Evolutionary conservation across 2,797 vertebrate genomes (phyloP), one percentile per base, ranked within the genome.

Genomic region (Oreonectes daqikongensis): DNA sequence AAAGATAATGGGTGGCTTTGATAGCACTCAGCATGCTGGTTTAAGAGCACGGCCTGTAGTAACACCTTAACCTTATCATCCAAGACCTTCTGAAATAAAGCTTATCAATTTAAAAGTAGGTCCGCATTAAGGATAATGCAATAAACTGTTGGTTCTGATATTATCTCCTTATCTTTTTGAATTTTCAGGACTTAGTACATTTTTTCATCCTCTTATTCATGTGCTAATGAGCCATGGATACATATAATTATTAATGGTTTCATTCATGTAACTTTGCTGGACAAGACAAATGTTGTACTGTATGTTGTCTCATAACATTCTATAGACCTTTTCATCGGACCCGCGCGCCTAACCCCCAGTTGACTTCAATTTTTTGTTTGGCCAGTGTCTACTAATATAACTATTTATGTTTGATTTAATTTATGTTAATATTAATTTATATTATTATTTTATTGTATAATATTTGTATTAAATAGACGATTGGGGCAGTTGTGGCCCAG

Each of bases 41-140:
- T 69, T 6, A 32, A 46, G 24, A 75, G 65, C 48, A 50, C 5
- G 28, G 14, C 26, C 28, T 30, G 17, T 17, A 17, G 38, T 3
- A 55, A 11, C 44, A 69, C 65, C 55, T 32, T 72, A 38, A 64
- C 66, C 40, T 57, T 38, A 7, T 79, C 70, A 40, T 42, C 42
- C 20, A 67, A 67, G 48, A 42, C 35, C 12, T 22, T 61, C 22
- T 18, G n/a, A 61, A 52, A 14, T 55, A 22, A 24, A 14, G 42
- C 52, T 72, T 26, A 2, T 24, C 28, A 60, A 18, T 15, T 15
- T 30, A 30, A 18, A 15, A 52, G 20, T 50, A 26, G 52, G 7
- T 6, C n/a, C 6, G 10, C 10, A 12, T 42, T 42, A 11, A 11
- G 32, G 8, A 70, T 10, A 70, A 55, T 26, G 20, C 9, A 55